A percentile compares a stretch with the other conserved stretches of the same genome.
Evolutionary conservation across 92 coral and sea anemone genomes (phyloP).

Genomic region (Diadumene lineata): DNA sequence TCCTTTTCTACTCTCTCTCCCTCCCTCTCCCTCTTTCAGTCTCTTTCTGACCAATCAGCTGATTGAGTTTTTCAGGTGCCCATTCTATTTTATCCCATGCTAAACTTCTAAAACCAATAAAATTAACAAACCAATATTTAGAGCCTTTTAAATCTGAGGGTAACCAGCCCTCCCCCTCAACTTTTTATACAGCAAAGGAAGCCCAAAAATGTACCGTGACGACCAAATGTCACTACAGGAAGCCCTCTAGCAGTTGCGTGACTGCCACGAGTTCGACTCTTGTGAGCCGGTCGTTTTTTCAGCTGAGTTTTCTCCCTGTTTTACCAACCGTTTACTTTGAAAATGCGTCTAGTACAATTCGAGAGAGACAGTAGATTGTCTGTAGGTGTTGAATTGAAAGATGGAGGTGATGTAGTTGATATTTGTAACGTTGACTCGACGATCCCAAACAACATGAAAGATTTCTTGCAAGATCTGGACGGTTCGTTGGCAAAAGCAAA

Average conservation of each 20-base stretch:
- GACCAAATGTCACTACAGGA: background rate
- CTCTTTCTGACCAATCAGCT: too few species aligned
- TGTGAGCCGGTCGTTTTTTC: background rate
- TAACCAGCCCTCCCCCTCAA: too few species aligned
- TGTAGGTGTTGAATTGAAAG: constrained; percentile 79
- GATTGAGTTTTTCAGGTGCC: too few species aligned
- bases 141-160: too few species aligned
- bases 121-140: too few species aligned
- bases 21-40: too few species aligned
- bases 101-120: too few species aligned
- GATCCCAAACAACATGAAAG: constrained; percentile 79
- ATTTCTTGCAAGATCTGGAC: constrained; percentile 74
- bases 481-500: constrained; percentile 51
- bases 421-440: constrained; percentile 65
- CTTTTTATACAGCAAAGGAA: background rate
- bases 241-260: background rate
- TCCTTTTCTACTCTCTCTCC: too few species aligned
- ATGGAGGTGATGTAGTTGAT: constrained; percentile 89
- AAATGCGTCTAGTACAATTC: constrained; percentile 95
- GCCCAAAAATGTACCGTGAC: background rate
- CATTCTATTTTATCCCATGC: too few species aligned
- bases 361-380: constrained; percentile 60
- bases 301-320: background rate
- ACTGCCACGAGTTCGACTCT: background rate
- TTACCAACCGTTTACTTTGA: background rate